Conservation (phyloP, 2,113 vertebrate genomes). For the Micronisus gabar region DNA sequence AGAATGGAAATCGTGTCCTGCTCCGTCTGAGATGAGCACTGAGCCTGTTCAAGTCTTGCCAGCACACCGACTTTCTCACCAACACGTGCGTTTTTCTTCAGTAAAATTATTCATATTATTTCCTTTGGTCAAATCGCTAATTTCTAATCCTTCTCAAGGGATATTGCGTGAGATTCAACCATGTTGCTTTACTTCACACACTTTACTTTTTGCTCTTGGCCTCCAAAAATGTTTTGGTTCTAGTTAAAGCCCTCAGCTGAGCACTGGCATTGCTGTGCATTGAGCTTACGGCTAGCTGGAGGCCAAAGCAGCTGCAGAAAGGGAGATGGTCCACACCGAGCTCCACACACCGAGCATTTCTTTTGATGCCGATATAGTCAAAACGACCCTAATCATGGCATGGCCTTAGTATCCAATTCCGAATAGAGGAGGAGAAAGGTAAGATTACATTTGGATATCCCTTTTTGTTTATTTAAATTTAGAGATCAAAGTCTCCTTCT, state of each 20-base stretch:
- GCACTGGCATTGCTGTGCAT: not conserved
- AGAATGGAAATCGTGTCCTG: not conserved
- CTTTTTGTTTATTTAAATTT: slow-evolving; percentile 5
- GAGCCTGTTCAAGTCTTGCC: not conserved
- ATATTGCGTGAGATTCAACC: not conserved
- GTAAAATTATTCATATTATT: not conserved
- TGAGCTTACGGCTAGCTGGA: not conserved
- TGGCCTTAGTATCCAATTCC: not conserved
- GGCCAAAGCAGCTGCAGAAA: not conserved
- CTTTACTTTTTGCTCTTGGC: not conserved
- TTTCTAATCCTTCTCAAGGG: not conserved
- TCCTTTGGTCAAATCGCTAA: not conserved
- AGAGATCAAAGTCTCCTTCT: not conserved
- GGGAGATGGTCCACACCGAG: not conserved
- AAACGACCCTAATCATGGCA: not conserved
- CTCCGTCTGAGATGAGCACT: not conserved
- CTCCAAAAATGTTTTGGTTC: not conserved
- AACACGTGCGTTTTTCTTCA: fast-evolving
- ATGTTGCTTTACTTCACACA: fast-evolving
- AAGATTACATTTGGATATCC: not conserved
- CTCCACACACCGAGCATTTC: not conserved
- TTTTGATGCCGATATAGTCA: not conserved
- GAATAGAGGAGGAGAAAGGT: not conserved
- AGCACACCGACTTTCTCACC: not conserved
- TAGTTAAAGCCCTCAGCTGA: not conserved